Conservation (phyloP, 2,113 vertebrate species). For the Stegastes partitus region DNA sequence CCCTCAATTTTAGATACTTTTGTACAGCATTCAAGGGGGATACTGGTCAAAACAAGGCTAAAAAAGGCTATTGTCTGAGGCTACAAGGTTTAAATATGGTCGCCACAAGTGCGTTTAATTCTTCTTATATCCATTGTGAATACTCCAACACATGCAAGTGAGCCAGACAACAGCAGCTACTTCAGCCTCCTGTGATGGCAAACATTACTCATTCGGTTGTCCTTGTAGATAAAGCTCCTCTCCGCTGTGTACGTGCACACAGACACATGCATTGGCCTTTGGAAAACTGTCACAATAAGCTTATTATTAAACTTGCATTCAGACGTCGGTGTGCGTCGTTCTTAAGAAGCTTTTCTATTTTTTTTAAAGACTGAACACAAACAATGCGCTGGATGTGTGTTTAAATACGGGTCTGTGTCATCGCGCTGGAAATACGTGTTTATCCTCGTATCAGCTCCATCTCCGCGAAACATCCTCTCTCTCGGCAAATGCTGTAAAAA, state of each 20-base stretch:
- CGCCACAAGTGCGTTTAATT: background rate
- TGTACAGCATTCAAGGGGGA: background rate
- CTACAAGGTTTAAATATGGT: background rate
- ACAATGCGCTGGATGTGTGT: slow-evolving; percentile 8
- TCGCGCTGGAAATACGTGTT: slow-evolving; percentile 28
- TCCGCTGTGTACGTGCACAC: background rate
- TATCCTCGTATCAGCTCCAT: slow-evolving; percentile 38
- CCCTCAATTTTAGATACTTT: background rate
- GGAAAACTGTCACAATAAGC: slow-evolving; percentile 14
- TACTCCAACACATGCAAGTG: background rate
- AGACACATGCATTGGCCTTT: background rate
- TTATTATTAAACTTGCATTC: background rate
- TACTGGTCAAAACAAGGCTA: background rate
- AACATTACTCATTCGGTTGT: slow-evolving; percentile 22
- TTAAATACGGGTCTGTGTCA: slow-evolving; percentile 28
- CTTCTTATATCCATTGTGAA: background rate
- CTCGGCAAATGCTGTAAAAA: slow-evolving; percentile 51
- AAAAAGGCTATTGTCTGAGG: background rate
- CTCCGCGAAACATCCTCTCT: slow-evolving; percentile 55
- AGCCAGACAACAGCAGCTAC: background rate
- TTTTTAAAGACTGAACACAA: background rate
- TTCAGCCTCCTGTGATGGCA: slow-evolving; percentile 15
- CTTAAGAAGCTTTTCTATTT: background rate
- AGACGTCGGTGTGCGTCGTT: background rate
- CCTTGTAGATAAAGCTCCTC: slow-evolving; percentile 37